These are phyloP conservation scores for Chloropsis cyanopogon DNA, from an alignment of 2,113 vertebrate species.

Conservation along the genomic window DNA sequence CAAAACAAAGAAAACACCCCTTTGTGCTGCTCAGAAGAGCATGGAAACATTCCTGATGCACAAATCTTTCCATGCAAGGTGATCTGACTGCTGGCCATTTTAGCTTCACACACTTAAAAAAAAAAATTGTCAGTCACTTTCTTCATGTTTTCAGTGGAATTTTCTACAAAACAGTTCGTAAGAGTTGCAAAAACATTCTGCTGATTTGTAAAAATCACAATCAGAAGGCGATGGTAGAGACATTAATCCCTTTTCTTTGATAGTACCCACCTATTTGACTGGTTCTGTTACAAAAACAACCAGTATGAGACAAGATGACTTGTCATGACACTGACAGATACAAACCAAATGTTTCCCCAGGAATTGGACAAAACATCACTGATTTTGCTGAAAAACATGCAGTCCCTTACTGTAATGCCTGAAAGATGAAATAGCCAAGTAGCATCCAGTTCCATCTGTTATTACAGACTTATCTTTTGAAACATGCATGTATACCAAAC, in stretches of 20 bases:
- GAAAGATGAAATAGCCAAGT: neutral
- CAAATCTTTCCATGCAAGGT: neutral
- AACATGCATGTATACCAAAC: neutral
- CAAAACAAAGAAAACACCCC: neutral
- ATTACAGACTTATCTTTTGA: neutral
- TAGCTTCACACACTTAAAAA: neutral
- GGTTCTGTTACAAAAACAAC: neutral
- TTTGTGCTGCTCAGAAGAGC: neutral
- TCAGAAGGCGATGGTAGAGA: neutral
- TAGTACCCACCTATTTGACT: neutral
- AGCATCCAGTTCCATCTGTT: neutral
- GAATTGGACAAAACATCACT: neutral
- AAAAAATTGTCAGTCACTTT: neutral
- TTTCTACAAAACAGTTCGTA: neutral
- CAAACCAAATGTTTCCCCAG: neutral
- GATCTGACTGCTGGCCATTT: neutral
- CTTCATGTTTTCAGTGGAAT: neutral
- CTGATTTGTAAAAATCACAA: neutral
- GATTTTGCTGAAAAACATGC: neutral
- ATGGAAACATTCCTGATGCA: neutral
- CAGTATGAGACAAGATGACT: neutral
- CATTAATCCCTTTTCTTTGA: neutral
- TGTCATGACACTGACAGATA: neutral
- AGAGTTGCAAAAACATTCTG: neutral
- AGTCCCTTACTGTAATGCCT: neutral